Evolutionary conservation across 2,888 invertebrate species (phyloP), one percentile per base, ranked within the genome.

Genomic region (Melolontha melolontha): DNA sequence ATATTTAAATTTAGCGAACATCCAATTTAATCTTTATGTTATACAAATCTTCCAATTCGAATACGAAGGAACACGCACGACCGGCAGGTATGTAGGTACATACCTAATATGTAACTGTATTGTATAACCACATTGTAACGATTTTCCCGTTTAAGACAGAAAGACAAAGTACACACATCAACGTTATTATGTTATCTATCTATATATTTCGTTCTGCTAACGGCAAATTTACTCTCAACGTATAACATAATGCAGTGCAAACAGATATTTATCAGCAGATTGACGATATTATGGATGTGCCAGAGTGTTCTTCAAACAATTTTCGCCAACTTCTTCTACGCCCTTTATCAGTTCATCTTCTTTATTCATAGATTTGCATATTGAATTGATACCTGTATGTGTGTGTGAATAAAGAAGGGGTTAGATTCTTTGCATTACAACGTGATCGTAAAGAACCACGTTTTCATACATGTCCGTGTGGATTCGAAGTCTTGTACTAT

Each of bases 361-460:
- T 34, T 34, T 34, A 34, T 34, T 12, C 47, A 47, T 47, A 5
- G 14, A 47, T 47, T 47, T 47, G 16, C 17, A 16, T 12, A 8
- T 47, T 8, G 17, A 12, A 47, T 14, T 16, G 8, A 16, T 47
- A 2, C 16, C 16, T 2, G 16, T 7, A 41, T 11, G 34, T 34
- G 34, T 16, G 22, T 40, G 40, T 22, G 2, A n/a, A 47, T 29
- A 16, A n/a, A 40, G 14, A 54, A 40, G n/a, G 8, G 10, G 12
- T 7, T 54, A 81, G 44, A 81, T 81, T 71, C 80, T 77, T 67
- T 82, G 88, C 74, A 91, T 86, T 0, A 92, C 87, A 6, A 91
- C 85, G 77, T 95, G 94, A 80, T 95, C 95, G 77, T 92, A 94
- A 52, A 95, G 86, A 76, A 93, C 89, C 42, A 92, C 87, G 75